These are phyloP conservation scores for Cephus pulcher DNA, from an alignment of 2,888 invertebrate genomes.

Conservation along the genomic window DNA sequence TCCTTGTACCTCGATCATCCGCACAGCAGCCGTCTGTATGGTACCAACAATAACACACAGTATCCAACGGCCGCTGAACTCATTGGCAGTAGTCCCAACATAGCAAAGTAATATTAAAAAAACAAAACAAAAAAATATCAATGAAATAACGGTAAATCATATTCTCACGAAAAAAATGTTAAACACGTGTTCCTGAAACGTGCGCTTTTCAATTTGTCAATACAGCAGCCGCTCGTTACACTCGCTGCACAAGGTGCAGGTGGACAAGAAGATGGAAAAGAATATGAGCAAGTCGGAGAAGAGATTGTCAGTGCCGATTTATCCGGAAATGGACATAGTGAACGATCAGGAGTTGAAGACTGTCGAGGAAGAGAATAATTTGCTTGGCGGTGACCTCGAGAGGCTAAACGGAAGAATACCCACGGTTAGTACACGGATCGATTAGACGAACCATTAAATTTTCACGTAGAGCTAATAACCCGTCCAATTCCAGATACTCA, in stretches of 20 bases:
- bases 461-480: not conserved
- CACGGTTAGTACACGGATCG: constrained; percentile 43
- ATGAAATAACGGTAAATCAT: not conserved
- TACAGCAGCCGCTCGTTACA: constrained; percentile 51
- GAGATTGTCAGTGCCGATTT: constrained; percentile 57
- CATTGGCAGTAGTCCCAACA: constrained; percentile 73
- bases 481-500: not conserved
- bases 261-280: constrained; percentile 41
- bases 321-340: constrained; percentile 51
- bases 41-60: constrained; percentile 76
- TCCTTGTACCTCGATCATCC: constrained; percentile 57
- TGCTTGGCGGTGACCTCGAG: constrained; percentile 57
- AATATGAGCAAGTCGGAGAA: constrained; percentile 55
- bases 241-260: constrained; percentile 54
- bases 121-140: not conserved
- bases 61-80: constrained; percentile 85
- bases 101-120: constrained; percentile 50
- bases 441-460: not conserved
- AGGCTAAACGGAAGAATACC: constrained; percentile 58
- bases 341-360: constrained; percentile 51
- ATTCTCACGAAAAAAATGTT: not conserved
- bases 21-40: constrained; percentile 64
- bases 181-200: not conserved
- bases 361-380: constrained; percentile 61
- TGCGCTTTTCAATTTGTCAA: not conserved